Evolutionary conservation across 2,888 invertebrate species (phyloP).

Genomic region (Apomyelois bistriatella): DNA sequence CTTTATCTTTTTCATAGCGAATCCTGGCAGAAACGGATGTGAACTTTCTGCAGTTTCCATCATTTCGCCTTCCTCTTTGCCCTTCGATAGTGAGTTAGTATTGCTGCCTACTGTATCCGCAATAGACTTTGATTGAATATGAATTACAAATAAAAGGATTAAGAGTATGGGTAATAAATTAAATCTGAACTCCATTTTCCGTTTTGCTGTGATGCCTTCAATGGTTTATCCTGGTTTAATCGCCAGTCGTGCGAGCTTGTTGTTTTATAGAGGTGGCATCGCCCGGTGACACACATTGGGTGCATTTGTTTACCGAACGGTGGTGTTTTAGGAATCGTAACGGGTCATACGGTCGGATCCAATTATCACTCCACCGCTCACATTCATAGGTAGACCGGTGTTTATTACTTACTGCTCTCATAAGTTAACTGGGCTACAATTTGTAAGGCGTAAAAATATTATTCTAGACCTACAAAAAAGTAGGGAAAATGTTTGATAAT

Average conservation of each 20-base stretch:
- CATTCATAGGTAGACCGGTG: slow-evolving; percentile 45
- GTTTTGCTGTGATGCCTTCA: slow-evolving; percentile 16
- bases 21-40: slow-evolving; percentile 64
- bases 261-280: slow-evolving; percentile 58
- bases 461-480: background rate
- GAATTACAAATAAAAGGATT: slow-evolving; percentile 31
- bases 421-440: background rate
- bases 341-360: slow-evolving; percentile 64
- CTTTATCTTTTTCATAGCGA: slow-evolving; percentile 63
- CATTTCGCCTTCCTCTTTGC: slow-evolving; percentile 36
- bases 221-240: slow-evolving; percentile 51
- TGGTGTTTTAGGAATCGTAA: slow-evolving; percentile 68
- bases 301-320: slow-evolving; percentile 64
- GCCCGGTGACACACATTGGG: slow-evolving; percentile 63
- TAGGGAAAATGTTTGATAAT: background rate
- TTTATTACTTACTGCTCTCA: background rate
- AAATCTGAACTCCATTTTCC: slow-evolving; percentile 31
- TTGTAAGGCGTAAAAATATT: background rate
- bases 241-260: slow-evolving; percentile 24
- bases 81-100: background rate
- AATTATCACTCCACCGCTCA: slow-evolving; percentile 61
- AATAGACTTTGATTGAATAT: slow-evolving; percentile 39
- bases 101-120: slow-evolving; percentile 25
- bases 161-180: slow-evolving; percentile 34
- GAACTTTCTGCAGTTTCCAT: slow-evolving; percentile 66